Evolutionary conservation across 2,797 vertebrate species (phyloP), one percentile per base, ranked within the genome.

Genomic region (Crax fasciolata): DNA sequence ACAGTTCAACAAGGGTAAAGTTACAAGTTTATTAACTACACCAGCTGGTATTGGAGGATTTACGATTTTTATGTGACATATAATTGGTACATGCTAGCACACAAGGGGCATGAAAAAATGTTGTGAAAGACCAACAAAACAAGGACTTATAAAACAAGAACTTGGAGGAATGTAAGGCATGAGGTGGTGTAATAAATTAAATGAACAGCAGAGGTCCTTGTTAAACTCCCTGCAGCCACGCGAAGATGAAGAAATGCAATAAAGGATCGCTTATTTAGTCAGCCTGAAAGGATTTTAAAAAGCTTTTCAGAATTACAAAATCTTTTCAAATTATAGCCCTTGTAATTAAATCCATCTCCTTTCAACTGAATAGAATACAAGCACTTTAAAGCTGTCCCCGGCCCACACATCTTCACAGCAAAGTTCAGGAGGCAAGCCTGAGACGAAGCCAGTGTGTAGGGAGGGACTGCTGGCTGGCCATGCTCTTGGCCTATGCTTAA

Each of bases 201-300:
- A 95, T 3, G 32, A 96, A 96, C 98, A 97, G 97, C 96, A 98
- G 98, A 98, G 98, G 98, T 97, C 98, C 61, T 96, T 72, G 93
- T 97, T 97, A 89, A 85, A 96, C 79, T 7, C 78, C 92, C 94
- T 90, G 96, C 95, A 94, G 96, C 71, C 51, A 51, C 24, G 62
- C 61, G 81, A 77, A 62, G 46, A 81, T 20, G 61, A 88, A 51
- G 76, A 51, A 68, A 61, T 32, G 46, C 17, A 79, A 87, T 70
- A 93, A 87, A 72, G 46, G 35, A n/a, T 48, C 32, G 10, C 74
- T 87, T 84, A 38, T 73, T 91, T 51, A 11, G 63, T 54, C 84
- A 39, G 63, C 46, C 55, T 77, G 71, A 65, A 44, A 84, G 11
- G 54, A 49, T 71, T 88, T 95, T 92, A 73, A 62, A 68, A 85